These are phyloP conservation scores for Drosophila sp. DNA, from an alignment of 1,140 invertebrate species.

Conservation along the genomic window DNA sequence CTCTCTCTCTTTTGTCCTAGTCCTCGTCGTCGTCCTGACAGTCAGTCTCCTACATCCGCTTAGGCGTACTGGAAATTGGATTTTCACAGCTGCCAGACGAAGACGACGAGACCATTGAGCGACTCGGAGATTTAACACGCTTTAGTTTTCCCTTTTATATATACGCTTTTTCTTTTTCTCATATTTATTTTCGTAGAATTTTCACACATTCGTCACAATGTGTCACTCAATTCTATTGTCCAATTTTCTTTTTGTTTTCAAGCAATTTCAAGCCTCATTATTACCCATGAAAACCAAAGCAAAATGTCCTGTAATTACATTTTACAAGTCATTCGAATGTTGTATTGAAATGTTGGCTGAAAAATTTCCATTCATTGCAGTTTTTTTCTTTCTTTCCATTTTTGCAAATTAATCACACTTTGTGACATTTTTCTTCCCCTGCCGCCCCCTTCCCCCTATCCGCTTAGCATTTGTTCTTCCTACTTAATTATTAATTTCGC, in stretches of 20 bases:
- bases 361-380: neutral
- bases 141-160: slow-evolving; percentile 42
- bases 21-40: slow-evolving; percentile 28
- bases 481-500: slow-evolving; percentile 80
- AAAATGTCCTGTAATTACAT: slow-evolving; percentile 49
- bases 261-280: slow-evolving; percentile 72
- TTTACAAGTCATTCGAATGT: slow-evolving; percentile 44
- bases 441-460: slow-evolving; percentile 12
- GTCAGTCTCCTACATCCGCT: slow-evolving; percentile 64
- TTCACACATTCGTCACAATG: slow-evolving; percentile 44
- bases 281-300: slow-evolving; percentile 47
- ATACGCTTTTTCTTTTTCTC: slow-evolving; percentile 11
- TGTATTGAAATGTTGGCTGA: slow-evolving; percentile 21
- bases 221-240: slow-evolving; percentile 20
- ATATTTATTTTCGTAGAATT: slow-evolving; percentile 22
- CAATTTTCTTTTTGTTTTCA: slow-evolving; percentile 22
- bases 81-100: slow-evolving; percentile 74
- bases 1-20: slow-evolving; percentile 43
- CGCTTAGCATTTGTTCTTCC: slow-evolving; percentile 45
- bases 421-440: slow-evolving; percentile 50
- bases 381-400: neutral
- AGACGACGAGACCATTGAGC: slow-evolving; percentile 44
- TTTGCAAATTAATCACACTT: slow-evolving; percentile 42
- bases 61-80: slow-evolving; percentile 68
- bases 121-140: slow-evolving; percentile 63